Evolutionary conservation across 2,888 invertebrate species (phyloP).

Genomic region (Sthenelais limicola): DNA sequence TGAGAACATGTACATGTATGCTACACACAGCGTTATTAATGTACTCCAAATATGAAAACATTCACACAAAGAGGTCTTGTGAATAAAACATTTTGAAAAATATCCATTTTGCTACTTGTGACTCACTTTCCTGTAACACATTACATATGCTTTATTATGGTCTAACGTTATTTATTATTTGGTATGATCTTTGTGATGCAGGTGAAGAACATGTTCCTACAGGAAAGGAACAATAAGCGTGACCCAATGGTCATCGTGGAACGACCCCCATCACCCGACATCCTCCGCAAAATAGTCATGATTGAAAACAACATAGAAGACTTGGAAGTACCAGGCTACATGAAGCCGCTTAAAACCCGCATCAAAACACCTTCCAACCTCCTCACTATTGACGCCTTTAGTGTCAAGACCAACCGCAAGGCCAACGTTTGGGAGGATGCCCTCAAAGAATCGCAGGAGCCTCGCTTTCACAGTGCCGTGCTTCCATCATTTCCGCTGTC

Average conservation of each 20-base stretch:
- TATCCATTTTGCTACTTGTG: too few relatives aligned
- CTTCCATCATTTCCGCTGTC: conserved; percentile 57
- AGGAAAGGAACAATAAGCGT: neutral
- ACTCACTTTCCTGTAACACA: too few relatives aligned
- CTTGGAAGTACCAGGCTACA: conserved; percentile 56
- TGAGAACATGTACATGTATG: too few relatives aligned
- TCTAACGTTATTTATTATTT: too few relatives aligned
- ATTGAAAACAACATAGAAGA: neutral
- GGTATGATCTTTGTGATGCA: neutral
- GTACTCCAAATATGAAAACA: neutral
- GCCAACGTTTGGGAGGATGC: conserved; percentile 64
- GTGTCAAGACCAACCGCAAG: conserved; percentile 56
- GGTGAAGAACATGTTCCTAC: conserved; percentile 23
- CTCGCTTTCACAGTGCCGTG: conserved; percentile 58
- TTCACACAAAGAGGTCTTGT: too few relatives aligned
- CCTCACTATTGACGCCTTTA: conserved; percentile 64
- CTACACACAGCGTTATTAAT: neutral
- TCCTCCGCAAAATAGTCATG: conserved; percentile 39
- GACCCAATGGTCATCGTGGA: conserved; percentile 65
- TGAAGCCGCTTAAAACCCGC: conserved; percentile 57
- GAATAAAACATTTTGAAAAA: too few relatives aligned
- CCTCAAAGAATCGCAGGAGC: conserved; percentile 53
- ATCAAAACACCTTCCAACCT: conserved; percentile 59
- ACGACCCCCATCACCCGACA: conserved; percentile 58
- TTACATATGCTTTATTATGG: too few relatives aligned